These are phyloP conservation scores for Gallinago nigripennis DNA, from an alignment of 2,797 vertebrate genomes.

Conservation along the genomic window DNA sequence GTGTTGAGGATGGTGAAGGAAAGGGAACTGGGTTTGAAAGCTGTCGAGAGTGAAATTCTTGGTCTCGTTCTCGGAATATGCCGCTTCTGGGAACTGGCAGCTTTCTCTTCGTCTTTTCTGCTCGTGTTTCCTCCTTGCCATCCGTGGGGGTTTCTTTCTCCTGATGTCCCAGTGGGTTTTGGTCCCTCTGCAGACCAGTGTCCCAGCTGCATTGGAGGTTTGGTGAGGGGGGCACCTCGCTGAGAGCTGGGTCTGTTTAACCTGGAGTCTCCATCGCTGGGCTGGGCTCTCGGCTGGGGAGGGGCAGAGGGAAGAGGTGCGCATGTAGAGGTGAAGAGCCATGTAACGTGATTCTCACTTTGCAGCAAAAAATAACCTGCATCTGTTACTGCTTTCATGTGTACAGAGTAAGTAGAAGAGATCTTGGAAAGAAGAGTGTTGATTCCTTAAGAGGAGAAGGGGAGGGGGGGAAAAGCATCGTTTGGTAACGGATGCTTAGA, in stretches of 20 bases:
- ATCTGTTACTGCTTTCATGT: not conserved
- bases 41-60: not conserved
- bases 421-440: conserved; percentile 34
- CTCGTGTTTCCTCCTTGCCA: not conserved
- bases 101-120: not conserved
- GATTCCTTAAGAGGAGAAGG: not conserved
- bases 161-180: not conserved
- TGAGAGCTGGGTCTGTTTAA: rapidly evolving
- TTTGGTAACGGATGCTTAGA: not conserved
- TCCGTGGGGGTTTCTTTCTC: rapidly evolving
- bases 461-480: rapidly evolving
- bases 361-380: conserved; percentile 37
- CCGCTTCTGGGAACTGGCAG: not conserved
- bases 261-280: rapidly evolving
- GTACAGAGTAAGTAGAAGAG: not conserved
- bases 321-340: not conserved
- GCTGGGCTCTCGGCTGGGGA: not conserved
- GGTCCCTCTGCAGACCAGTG: not conserved
- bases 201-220: rapidly evolving
- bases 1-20: not conserved
- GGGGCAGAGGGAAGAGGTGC: not conserved
- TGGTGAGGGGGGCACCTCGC: rapidly evolving
- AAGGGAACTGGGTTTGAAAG: not conserved
- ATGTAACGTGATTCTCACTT: not conserved
- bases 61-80: not conserved